These are phyloP conservation scores for Larimichthys crocea DNA, from an alignment of 2,113 vertebrate genomes.

Conservation along the genomic window DNA sequence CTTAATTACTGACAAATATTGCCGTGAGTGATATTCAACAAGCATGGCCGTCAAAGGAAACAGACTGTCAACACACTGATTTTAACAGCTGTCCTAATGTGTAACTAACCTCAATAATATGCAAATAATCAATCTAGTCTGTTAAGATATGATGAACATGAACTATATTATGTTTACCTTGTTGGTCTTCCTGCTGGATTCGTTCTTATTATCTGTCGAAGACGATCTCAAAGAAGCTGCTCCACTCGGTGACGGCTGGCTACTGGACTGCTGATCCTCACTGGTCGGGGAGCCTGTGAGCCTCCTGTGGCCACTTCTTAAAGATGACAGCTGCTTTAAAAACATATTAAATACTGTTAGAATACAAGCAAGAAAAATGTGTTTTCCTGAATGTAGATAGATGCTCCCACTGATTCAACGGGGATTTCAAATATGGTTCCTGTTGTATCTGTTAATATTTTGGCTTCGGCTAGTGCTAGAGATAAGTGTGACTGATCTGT, in stretches of 20 bases:
- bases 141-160: not conserved
- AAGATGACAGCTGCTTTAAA: constrained; percentile 90
- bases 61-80: not conserved
- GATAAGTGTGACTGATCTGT: not conserved
- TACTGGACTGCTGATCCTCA: constrained; percentile 91
- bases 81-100: not conserved
- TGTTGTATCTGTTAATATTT: not conserved
- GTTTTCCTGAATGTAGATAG: not conserved
- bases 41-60: too few species aligned
- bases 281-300: constrained; percentile 91
- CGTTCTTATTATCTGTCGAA: constrained; percentile 92
- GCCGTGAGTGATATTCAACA: too few species aligned
- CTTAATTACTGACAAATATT: not conserved
- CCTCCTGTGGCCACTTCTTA: constrained; percentile 97
- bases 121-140: not conserved
- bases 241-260: constrained; percentile 88
- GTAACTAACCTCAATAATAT: not conserved
- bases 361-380: not conserved
- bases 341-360: constrained; percentile 1
- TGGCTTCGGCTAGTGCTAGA: not conserved
- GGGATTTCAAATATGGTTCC: not conserved
- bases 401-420: not conserved
- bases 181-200: constrained; percentile 89
- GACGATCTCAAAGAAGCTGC: constrained; percentile 89
- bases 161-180: constrained; percentile 83